phyloP scores from a whole-genome alignment of 2,888 invertebrate genomes.

The Diaprepes abbreviatus region DNA sequence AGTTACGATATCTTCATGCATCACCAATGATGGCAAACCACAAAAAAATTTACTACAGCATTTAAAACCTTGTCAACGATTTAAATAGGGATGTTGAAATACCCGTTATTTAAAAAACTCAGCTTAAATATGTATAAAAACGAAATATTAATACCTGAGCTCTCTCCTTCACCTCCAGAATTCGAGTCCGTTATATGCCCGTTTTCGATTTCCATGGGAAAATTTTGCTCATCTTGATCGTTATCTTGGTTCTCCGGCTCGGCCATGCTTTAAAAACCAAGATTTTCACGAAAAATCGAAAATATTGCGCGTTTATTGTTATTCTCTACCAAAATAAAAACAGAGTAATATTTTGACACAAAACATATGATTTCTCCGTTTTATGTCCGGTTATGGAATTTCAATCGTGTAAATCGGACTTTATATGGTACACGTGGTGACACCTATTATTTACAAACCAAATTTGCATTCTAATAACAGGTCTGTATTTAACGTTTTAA shows the following conservation, averaged over 20 bases:
- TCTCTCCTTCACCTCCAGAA: slow-evolving; percentile 48
- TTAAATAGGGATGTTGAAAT: no score
- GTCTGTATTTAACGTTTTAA: no score
- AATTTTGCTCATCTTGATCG: slow-evolving; percentile 52
- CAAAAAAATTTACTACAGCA: no score
- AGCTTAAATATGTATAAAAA: no score
- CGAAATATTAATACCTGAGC: slow-evolving; percentile 50
- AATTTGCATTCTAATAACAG: no score
- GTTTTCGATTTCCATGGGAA: slow-evolving; percentile 57
- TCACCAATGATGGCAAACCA: no score
- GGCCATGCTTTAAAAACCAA: slow-evolving; percentile 42
- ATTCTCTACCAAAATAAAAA: slow-evolving; percentile 5
- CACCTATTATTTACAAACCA: no score
- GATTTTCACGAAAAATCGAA: background rate
- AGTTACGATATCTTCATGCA: no score
- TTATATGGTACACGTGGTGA: no score
- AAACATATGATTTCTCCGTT: slow-evolving; percentile 11
- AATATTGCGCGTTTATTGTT: slow-evolving; percentile 17
- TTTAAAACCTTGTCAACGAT: no score
- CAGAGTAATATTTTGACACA: background rate
- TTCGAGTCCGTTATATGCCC: slow-evolving; percentile 57
- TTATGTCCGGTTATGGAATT: no score
- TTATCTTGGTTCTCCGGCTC: slow-evolving; percentile 52
- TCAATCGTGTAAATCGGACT: background rate
- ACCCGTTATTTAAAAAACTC: no score